A percentile compares a stretch with the other conserved stretches of the same genome.
These are phyloP conservation scores for Drosophila mimica DNA, from an alignment of 2,888 invertebrate species.

Conservation along the genomic window DNA sequence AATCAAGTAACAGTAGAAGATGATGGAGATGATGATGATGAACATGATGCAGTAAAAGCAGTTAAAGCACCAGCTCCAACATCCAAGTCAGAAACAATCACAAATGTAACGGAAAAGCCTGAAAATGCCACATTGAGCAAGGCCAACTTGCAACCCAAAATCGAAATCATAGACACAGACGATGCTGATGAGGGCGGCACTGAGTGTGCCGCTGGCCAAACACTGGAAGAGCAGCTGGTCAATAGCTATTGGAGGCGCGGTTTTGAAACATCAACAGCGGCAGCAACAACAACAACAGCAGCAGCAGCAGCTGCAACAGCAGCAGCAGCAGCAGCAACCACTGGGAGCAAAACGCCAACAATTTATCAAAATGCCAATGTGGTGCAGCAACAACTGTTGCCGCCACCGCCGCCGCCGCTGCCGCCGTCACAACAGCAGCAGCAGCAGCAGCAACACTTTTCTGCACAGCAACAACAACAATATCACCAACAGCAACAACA, in stretches of 20 bases:
- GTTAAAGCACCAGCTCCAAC: background rate
- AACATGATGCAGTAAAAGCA: constrained; percentile 1
- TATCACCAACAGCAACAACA: constrained; percentile 49
- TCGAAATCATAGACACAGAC: constrained; percentile 49
- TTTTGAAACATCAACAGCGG: constrained; percentile 85
- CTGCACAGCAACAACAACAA: constrained; percentile 58
- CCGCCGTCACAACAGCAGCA: constrained; percentile 17
- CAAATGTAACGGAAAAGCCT: constrained; percentile 22
- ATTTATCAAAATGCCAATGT: constrained; percentile 79
- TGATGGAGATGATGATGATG: constrained; percentile 14
- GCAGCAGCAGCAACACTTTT: constrained; percentile 55
- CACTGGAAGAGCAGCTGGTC: constrained; percentile 91
- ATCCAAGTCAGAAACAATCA: constrained; percentile 21
- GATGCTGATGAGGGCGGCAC: constrained; percentile 26
- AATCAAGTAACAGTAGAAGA: constrained; percentile 25
- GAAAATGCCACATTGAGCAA: constrained; percentile 32
- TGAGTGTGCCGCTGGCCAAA: constrained; percentile 32
- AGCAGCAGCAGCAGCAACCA: constrained; percentile 7
- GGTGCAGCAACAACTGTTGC: constrained; percentile 81
- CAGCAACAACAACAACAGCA: constrained; percentile 50
- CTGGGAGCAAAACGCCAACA: constrained; percentile 81
- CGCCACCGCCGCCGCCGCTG: constrained; percentile 83
- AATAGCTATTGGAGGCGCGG: constrained; percentile 92
- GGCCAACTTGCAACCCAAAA: constrained; percentile 42
- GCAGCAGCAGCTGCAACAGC: constrained; percentile 6